Base-by-base conservation (phyloP, 1,140 invertebrate genomes). In the Zaprionus capensis region DNA sequence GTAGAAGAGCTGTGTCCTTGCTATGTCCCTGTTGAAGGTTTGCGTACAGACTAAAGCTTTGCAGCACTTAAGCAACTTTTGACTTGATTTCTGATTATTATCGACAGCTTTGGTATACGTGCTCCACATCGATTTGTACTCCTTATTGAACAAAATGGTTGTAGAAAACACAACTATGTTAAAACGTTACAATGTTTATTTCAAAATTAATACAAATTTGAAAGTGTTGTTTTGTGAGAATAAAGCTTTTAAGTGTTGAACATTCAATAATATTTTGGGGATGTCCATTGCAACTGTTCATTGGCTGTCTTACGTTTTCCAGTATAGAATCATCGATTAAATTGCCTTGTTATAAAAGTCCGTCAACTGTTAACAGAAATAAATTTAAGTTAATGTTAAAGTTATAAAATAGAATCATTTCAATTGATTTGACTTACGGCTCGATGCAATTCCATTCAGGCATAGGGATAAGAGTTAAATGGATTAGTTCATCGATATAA, bases 171-270 rank as follows among this genome's bases (percentile, higher is more conserved):
- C 15, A 41, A 41, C 15, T 41, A 15, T 2, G 1, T 62, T 55
- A 28, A 38, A 62, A 72, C 74, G 31, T 76, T 76, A 76, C 36
- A 73, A 73, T 28, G 24, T 62, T 41, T 66, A 46, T 67, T 76
- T 38, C 0, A 4, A 1, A 14, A 38, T 9, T 17, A 14, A 5
- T 55, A 38, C 20, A 22, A 38, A 24, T 26, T 20, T 20, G 15
- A 11, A 26, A 2, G 0, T 24, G 1, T 66, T 15, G 2, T 63
- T 63, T 5, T 62, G 38, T 46, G 7, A n/a, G n/a, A 46, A n/a
- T n/a, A 41, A 41, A 15, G 2, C 0, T 44, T 7, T 15, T 9
- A 44, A n/a, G 0, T 44, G 41, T 44, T 44, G n/a, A 44, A 44
- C 6, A 31, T 31, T 31, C 0, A 31, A 31, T 9, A 44, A 44